phyloP scores from a whole-genome alignment of 2,113 vertebrate species.

The Bothrops jararaca region DNA sequence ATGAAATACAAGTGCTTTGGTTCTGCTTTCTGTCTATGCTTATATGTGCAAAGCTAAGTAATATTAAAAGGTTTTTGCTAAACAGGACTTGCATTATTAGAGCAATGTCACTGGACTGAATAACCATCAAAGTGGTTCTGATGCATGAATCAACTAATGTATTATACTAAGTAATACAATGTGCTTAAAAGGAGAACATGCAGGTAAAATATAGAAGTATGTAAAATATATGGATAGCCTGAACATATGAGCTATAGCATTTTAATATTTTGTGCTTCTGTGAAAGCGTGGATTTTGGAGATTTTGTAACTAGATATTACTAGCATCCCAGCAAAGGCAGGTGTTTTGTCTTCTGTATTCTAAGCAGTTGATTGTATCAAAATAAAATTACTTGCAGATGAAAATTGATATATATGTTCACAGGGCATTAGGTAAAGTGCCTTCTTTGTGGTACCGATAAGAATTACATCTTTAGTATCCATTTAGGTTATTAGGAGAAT shows the following conservation, averaged over 20 bases:
- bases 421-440: not conserved
- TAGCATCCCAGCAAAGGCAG: not conserved
- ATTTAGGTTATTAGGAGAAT: slow-evolving; percentile 4
- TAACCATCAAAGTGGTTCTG: not conserved
- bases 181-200: not conserved
- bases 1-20: not conserved
- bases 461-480: not conserved
- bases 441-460: not conserved
- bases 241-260: not conserved
- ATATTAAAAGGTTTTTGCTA: not conserved
- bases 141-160: not conserved
- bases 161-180: not conserved
- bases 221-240: not conserved
- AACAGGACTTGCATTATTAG: not conserved
- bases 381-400: slow-evolving; percentile 35
- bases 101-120: not conserved
- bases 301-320: not conserved
- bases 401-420: not conserved
- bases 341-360: slow-evolving; percentile 11
- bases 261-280: not conserved
- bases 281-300: not conserved
- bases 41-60: not conserved
- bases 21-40: not conserved
- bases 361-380: slow-evolving; percentile 24
- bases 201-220: not conserved